Conservation (phyloP, 2,888 invertebrate species). For the Pemphredon lugubris region DNA sequence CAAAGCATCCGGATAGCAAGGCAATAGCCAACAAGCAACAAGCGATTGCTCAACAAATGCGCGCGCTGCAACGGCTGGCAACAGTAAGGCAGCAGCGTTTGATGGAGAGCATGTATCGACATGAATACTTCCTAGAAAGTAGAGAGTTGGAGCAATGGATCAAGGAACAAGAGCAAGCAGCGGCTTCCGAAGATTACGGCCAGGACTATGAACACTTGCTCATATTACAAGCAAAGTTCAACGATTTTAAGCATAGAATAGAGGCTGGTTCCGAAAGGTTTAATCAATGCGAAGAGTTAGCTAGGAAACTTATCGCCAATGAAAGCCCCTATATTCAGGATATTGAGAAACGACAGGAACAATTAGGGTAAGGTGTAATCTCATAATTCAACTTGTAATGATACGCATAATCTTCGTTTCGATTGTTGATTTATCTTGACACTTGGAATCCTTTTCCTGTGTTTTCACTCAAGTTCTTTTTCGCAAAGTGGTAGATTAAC, state of each 20-base stretch:
- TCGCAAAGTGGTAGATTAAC: neutral
- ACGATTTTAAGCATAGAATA: slow-evolving; percentile 94
- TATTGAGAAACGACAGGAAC: slow-evolving; percentile 92
- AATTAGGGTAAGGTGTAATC: slow-evolving; percentile 86
- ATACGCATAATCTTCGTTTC: neutral
- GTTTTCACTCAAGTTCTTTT: neutral
- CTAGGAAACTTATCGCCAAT: slow-evolving; percentile 92
- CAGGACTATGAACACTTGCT: slow-evolving; percentile 95
- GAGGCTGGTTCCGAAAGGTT: slow-evolving; percentile 95
- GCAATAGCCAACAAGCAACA: slow-evolving; percentile 90
- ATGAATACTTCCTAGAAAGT: slow-evolving; percentile 95
- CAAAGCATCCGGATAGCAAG: slow-evolving; percentile 92
- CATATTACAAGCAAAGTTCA: slow-evolving; percentile 93
- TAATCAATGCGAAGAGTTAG: slow-evolving; percentile 93
- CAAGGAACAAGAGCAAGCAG: slow-evolving; percentile 93
- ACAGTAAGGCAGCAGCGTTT: slow-evolving; percentile 91
- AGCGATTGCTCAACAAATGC: slow-evolving; percentile 89
- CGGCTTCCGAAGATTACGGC: slow-evolving; percentile 96
- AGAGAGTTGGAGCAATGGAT: slow-evolving; percentile 96
- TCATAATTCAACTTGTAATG: neutral
- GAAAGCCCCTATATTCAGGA: slow-evolving; percentile 93
- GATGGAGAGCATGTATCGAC: slow-evolving; percentile 94
- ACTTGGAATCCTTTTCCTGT: neutral
- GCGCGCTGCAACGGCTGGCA: slow-evolving; percentile 90
- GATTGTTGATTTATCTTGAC: neutral